phyloP scores from a whole-genome alignment of 2,113 vertebrate species.

The Neogobius melanostomus region DNA sequence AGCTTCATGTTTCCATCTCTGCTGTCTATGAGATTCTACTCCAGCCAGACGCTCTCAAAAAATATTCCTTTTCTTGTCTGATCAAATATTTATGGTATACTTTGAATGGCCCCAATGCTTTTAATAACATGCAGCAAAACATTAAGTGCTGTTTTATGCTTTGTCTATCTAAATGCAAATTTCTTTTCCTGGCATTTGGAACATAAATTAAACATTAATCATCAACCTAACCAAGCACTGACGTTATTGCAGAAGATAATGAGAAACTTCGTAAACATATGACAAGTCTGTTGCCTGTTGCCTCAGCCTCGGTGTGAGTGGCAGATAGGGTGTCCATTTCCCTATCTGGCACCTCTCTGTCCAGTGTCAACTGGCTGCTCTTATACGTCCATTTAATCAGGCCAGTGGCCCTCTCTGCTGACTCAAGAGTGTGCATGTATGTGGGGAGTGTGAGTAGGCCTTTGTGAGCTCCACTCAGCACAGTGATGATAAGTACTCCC shows the following conservation, averaged over 20 bases:
- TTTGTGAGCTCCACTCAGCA: slow-evolving; percentile 72
- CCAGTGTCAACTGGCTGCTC: slow-evolving; percentile 39
- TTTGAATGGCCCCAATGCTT: background rate
- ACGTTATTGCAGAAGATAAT: background rate
- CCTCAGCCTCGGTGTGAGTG: slow-evolving; percentile 13
- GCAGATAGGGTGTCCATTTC: slow-evolving; percentile 31
- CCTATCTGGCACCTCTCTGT: slow-evolving; percentile 27
- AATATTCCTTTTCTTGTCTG: slow-evolving; percentile 1
- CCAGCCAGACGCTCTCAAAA: background rate
- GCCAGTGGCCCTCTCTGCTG: slow-evolving; percentile 22
- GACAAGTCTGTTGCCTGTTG: background rate
- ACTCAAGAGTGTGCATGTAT: slow-evolving; percentile 21
- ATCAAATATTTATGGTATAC: slow-evolving; percentile 7
- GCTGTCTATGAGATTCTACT: background rate
- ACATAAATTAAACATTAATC: slow-evolving; percentile 5
- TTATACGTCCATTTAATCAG: slow-evolving; percentile 61
- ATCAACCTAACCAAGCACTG: background rate
- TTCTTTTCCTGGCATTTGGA: background rate
- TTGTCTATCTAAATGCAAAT: slow-evolving; percentile 2
- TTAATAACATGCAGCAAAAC: background rate
- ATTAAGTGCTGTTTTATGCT: background rate
- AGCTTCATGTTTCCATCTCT: slow-evolving; percentile 4
- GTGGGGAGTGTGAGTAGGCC: slow-evolving; percentile 56
- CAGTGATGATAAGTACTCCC: slow-evolving; percentile 78
- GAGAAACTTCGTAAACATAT: background rate